Percentiles rank a stretch among this genome's conserved stretches.
Conservation (phyloP, 2,797 vertebrate species). For the Phoebastria nigripes region DNA sequence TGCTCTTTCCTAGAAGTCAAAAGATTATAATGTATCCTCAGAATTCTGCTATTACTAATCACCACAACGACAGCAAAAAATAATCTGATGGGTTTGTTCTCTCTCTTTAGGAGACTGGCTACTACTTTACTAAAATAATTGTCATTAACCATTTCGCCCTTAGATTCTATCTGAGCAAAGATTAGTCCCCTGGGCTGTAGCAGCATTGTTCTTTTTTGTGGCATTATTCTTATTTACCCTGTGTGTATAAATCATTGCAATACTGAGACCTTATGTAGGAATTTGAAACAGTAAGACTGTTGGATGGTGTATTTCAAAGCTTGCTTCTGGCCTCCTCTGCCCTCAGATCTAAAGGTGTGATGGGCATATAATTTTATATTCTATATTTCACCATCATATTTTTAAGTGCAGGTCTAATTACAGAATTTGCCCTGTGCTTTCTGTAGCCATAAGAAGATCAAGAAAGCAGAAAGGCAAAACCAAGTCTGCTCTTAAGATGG, state of each 20-base stretch:
- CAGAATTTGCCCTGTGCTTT: not conserved
- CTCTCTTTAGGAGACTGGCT: not conserved
- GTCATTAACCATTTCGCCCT: not conserved
- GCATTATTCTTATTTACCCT: not conserved
- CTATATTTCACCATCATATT: not conserved
- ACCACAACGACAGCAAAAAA: not conserved
- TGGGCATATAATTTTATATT: not conserved
- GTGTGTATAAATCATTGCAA: not conserved
- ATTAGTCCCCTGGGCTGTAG: not conserved
- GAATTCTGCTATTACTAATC: not conserved
- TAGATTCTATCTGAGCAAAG: not conserved
- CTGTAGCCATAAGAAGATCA: not conserved
- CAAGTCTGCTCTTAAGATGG: not conserved
- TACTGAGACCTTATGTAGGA: not conserved
- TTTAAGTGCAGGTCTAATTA: not conserved
- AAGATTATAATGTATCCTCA: not conserved
- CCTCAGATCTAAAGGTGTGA: not conserved
- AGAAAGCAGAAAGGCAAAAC: not conserved
- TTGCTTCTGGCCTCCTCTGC: not conserved
- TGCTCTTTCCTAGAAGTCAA: not conserved
- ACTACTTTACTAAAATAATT: not conserved
- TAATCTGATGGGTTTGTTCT: not conserved
- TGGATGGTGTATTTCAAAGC: not conserved
- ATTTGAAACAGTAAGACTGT: not conserved
- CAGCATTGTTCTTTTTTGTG: not conserved